phyloP scores from a whole-genome alignment of 2,797 vertebrate genomes.

The Rhynchotus rufescens region DNA sequence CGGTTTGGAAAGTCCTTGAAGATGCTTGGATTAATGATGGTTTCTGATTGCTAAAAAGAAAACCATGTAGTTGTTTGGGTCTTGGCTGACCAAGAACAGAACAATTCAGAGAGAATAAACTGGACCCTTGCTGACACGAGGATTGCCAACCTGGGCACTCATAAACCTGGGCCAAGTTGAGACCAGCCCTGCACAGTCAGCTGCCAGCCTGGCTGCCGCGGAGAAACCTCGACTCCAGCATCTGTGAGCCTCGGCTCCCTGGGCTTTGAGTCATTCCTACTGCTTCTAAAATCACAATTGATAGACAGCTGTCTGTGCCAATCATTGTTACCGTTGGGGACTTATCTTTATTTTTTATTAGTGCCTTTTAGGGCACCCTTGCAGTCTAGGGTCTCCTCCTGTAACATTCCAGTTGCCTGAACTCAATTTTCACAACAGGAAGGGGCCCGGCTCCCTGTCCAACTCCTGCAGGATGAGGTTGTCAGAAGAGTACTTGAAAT shows the following conservation, averaged over 20 bases:
- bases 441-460: background rate
- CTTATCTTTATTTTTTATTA: background rate
- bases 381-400: background rate
- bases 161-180: background rate
- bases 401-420: background rate
- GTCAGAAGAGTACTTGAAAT: background rate
- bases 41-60: background rate
- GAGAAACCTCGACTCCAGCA: background rate
- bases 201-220: background rate
- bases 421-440: background rate
- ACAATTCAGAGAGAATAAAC: background rate
- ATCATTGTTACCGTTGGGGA: background rate
- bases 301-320: background rate
- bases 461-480: background rate
- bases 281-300: background rate
- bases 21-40: background rate
- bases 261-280: background rate
- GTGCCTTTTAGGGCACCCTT: background rate
- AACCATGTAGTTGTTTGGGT: background rate
- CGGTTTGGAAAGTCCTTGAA: background rate
- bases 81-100: background rate
- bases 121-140: background rate
- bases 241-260: background rate
- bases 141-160: background rate
- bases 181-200: background rate